phyloP scores from a whole-genome alignment of 2,797 vertebrate genomes.

The Protosalanx chinensis region DNA sequence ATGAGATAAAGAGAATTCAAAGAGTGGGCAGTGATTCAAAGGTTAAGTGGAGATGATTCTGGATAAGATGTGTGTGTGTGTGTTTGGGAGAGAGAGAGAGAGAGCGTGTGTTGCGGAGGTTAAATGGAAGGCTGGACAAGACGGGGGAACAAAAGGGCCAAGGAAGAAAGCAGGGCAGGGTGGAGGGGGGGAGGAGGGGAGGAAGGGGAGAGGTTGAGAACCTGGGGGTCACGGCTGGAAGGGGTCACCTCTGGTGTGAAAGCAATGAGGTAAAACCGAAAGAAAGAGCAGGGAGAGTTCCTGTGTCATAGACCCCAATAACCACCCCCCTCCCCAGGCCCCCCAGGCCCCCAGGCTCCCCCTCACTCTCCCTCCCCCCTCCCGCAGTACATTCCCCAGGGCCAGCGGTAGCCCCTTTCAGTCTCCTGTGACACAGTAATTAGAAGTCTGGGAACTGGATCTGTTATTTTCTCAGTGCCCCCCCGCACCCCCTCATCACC shows the following conservation, averaged over 20 bases:
- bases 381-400: constrained; percentile 73
- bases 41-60: constrained; percentile 73
- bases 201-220: constrained; percentile 29
- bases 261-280: constrained; percentile 59
- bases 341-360: constrained; percentile 40
- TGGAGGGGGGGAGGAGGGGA: constrained; percentile 46
- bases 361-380: constrained; percentile 29
- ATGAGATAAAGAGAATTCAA: constrained; percentile 67
- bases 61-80: constrained; percentile 54
- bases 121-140: constrained; percentile 58
- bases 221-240: constrained; percentile 35
- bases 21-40: constrained; percentile 47
- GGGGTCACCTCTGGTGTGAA: constrained; percentile 68
- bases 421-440: constrained; percentile 84
- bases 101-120: not conserved
- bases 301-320: constrained; percentile 67
- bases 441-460: constrained; percentile 86
- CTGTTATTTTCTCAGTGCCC: constrained; percentile 62
- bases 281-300: constrained; percentile 67
- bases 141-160: constrained; percentile 62
- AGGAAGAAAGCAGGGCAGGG: constrained; percentile 50
- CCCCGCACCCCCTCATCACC: constrained; percentile 44
- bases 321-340: constrained; percentile 7
- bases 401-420: constrained; percentile 78
- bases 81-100: constrained; percentile 21